Base-by-base conservation (phyloP, 1,140 invertebrate genomes). In the Drosophila micromelanica region DNA sequence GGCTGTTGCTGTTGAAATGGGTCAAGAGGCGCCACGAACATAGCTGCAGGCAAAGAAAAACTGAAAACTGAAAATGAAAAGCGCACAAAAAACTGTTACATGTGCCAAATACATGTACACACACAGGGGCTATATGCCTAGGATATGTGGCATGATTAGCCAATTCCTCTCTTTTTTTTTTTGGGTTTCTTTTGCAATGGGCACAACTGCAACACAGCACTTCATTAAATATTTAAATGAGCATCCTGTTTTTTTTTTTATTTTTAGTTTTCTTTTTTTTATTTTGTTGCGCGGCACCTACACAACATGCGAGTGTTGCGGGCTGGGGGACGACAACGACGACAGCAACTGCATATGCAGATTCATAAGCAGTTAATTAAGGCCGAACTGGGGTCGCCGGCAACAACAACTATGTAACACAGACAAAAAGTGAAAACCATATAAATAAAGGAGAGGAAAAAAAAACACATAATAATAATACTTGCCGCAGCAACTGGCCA, bases 201-300 rank as follows among this genome's bases (percentile, higher is more conserved):
- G 37, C 49, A 52, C 62, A 74, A 76, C 78, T 74, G 78, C 81
- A 81, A 80, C 82, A 86, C 82, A 78, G 78, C 84, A 89, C 84
- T 89, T 89, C 84, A 89, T 89, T 89, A 89, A 89, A 89, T 89
- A 89, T 89, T 89, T 89, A 89, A 89, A 89, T 89, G 84, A 89
- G 84, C 84, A 89, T 89, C 84, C 84, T 89, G 84, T 84, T 42
- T 45, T 59, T 54, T 56, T 69, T 49, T 40, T 68, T 17, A 32
- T 23, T 56, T 48, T 61, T 64, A 62, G 38, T 52, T 61, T 64
- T 17, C 32, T 48, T 43, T 30, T 76, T 46, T 43, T 60, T 17
- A 56, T 37, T 61, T 57, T 56, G 46, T 32, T 74, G 76, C 55
- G 65, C 64, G 76, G 72, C 80, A 84, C 80, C 80, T 84, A 84